Evolutionary conservation across 2,113 vertebrate species (phyloP).

Genomic region (Sylvietta virens): DNA sequence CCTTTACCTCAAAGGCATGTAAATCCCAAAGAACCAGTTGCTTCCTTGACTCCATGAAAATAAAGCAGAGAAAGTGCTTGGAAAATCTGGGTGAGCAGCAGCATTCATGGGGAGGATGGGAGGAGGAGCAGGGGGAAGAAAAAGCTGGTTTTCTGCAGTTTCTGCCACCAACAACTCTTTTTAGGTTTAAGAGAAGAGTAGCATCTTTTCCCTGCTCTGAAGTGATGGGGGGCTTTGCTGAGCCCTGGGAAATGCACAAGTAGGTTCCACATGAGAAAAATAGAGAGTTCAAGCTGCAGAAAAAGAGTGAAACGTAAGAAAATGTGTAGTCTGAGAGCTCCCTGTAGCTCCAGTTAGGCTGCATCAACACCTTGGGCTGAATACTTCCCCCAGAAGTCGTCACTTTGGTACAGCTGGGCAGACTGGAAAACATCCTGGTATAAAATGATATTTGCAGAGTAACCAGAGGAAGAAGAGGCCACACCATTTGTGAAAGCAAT

Average conservation of each 20-base stretch:
- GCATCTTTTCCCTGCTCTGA: neutral
- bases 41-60: conserved; percentile 3
- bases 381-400: neutral
- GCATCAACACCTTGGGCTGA: neutral
- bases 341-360: neutral
- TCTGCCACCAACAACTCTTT: neutral
- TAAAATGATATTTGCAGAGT: neutral
- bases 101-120: neutral
- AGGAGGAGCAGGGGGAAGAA: neutral
- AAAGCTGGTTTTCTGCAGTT: neutral
- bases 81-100: neutral
- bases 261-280: neutral
- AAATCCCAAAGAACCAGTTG: neutral
- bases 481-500: neutral
- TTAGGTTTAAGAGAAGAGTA: neutral
- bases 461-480: neutral
- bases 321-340: neutral
- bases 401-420: neutral
- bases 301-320: neutral
- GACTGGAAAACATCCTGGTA: neutral
- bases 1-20: neutral
- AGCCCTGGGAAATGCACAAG: neutral
- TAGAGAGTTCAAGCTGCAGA: neutral
- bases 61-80: neutral
- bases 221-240: neutral